Evolutionary conservation across 2,797 vertebrate genomes (phyloP).

Genomic region (Peromyscus aztecus): DNA sequence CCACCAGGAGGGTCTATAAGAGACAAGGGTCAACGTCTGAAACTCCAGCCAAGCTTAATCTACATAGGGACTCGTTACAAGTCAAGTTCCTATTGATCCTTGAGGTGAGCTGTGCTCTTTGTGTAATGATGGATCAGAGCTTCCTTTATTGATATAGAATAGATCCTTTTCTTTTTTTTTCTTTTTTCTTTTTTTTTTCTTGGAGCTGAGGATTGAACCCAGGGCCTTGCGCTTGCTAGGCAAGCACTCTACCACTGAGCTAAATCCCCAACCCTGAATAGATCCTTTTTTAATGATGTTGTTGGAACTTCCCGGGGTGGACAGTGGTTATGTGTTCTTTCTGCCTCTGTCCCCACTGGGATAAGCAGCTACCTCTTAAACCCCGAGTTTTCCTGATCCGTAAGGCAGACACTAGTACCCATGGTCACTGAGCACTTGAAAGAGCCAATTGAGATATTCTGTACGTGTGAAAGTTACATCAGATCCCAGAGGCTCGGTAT

Average conservation of each 20-base stretch:
- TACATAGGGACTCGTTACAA: background rate
- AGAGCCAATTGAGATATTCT: background rate
- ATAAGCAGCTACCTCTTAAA: background rate
- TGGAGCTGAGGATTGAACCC: no score
- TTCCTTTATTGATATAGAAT: background rate
- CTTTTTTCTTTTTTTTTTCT: no score
- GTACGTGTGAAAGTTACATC: background rate
- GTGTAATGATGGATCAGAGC: background rate
- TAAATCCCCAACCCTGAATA: no score
- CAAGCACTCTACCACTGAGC: no score
- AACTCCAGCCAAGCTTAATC: background rate
- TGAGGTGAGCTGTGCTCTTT: background rate
- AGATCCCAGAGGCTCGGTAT: slow-evolving; percentile 4
- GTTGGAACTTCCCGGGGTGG: background rate
- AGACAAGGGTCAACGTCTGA: background rate
- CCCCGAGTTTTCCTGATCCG: rapidly evolving
- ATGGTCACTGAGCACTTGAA: background rate
- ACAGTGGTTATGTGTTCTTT: background rate
- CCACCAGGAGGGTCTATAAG: background rate
- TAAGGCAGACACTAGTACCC: background rate
- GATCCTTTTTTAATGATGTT: background rate
- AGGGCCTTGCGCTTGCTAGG: no score
- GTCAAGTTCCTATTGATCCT: slow-evolving; percentile 8
- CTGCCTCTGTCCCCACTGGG: background rate
- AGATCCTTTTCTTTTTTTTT: background rate